Percentiles rank a stretch among this genome's conserved stretches.
Evolutionary conservation across 2,797 vertebrate genomes (phyloP).

Genomic region (Phrynocephalus forsythii): DNA sequence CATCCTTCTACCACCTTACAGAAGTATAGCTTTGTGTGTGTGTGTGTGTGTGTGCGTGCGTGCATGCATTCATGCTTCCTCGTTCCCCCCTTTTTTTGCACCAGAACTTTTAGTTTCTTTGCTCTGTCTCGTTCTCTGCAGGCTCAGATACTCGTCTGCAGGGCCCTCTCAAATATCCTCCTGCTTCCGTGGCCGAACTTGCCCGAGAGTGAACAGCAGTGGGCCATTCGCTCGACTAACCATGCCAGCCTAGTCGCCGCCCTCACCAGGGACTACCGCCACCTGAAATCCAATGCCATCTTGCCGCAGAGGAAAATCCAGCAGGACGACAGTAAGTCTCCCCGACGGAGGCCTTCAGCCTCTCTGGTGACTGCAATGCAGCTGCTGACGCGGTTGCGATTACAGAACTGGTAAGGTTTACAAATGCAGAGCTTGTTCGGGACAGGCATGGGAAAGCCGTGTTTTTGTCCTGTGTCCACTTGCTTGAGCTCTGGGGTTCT

Average conservation of each 20-base stretch:
- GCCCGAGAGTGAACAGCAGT: constrained; percentile 94
- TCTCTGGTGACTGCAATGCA: neutral
- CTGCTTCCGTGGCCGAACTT: constrained; percentile 94
- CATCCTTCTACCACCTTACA: neutral
- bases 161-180: constrained; percentile 94
- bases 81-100: neutral
- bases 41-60: too few relatives aligned
- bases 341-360: neutral
- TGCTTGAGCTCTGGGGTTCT: too few relatives aligned
- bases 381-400: neutral
- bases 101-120: neutral
- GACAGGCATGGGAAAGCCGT: too few relatives aligned
- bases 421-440: neutral
- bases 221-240: constrained; percentile 92
- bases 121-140: constrained; percentile 49
- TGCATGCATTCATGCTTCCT: too few relatives aligned
- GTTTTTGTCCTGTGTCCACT: too few relatives aligned
- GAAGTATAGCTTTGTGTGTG: neutral
- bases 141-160: constrained; percentile 94
- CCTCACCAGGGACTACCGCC: constrained; percentile 90
- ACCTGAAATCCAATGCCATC: constrained; percentile 83
- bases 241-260: constrained; percentile 89
- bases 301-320: constrained; percentile 80
- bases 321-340: constrained; percentile 82
- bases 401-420: neutral